Conservation (phyloP, 2,113 vertebrate species). For the human region DNA sequence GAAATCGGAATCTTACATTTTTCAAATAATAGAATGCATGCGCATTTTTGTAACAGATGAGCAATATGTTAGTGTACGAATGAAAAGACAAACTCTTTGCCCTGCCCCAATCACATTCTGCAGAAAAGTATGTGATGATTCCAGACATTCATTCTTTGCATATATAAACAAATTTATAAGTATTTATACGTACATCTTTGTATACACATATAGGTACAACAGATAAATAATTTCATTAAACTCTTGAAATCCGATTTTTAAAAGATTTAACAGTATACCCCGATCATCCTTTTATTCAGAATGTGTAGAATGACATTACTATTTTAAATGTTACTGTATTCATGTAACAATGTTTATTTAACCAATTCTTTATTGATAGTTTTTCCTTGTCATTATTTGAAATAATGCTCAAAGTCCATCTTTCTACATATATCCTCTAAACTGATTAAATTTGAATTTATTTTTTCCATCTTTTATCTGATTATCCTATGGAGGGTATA, state of each 20-base stretch:
- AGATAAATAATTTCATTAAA: background rate
- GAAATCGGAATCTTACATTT: background rate
- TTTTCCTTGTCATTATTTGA: constrained; percentile 25
- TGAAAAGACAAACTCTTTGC: background rate
- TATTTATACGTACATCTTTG: background rate
- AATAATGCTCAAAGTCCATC: background rate
- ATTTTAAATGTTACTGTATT: background rate
- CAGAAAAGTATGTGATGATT: background rate
- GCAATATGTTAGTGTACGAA: background rate
- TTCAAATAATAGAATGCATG: constrained; percentile 1
- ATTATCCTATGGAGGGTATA: background rate
- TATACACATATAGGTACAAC: background rate
- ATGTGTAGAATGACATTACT: background rate
- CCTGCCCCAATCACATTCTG: background rate
- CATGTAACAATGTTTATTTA: constrained; percentile 22
- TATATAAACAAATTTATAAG: background rate
- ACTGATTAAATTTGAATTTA: constrained; percentile 37
- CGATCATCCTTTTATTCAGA: background rate
- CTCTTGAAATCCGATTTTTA: background rate
- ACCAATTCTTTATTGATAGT: background rate
- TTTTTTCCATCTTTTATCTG: constrained; percentile 8
- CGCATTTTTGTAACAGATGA: background rate
- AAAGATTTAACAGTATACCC: background rate
- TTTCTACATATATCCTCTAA: background rate
- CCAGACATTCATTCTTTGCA: background rate